A percentile compares a stretch with the other conserved stretches of the same genome.
These are phyloP conservation scores for Acomys russatus DNA, from an alignment of 2,797 vertebrate genomes.

Conservation along the genomic window DNA sequence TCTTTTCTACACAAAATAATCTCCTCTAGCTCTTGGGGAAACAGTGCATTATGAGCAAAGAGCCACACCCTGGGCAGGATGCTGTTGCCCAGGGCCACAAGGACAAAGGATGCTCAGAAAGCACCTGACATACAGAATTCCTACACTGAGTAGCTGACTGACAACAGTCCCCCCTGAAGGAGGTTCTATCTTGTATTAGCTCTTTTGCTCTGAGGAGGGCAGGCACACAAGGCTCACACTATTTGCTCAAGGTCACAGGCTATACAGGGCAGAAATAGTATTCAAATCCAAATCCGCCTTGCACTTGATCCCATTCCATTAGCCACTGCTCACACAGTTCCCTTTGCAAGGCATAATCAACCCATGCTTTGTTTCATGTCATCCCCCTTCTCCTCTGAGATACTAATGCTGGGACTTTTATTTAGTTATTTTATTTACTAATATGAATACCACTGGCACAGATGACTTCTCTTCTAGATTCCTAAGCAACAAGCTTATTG, in stretches of 20 bases:
- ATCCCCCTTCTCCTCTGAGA: neutral
- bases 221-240: neutral
- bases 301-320: neutral
- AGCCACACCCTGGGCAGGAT: neutral
- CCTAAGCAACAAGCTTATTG: slow-evolving; percentile 30
- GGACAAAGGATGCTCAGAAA: neutral
- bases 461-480: neutral
- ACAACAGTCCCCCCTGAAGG: neutral
- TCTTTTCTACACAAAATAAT: neutral
- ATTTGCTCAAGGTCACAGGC: neutral
- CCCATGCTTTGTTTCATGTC: neutral
- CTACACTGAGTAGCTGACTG: neutral
- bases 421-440: slow-evolving; percentile 47
- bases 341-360: neutral
- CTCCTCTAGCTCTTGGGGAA: neutral
- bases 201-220: neutral
- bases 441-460: neutral
- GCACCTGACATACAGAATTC: neutral
- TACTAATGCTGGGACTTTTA: neutral
- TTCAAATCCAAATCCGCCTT: neutral
- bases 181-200: neutral
- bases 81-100: accelerated
- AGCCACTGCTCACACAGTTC: neutral
- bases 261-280: neutral
- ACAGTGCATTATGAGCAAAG: neutral